Base-by-base conservation (phyloP, 2,113 vertebrate genomes). In the Arothron firmamentum region DNA sequence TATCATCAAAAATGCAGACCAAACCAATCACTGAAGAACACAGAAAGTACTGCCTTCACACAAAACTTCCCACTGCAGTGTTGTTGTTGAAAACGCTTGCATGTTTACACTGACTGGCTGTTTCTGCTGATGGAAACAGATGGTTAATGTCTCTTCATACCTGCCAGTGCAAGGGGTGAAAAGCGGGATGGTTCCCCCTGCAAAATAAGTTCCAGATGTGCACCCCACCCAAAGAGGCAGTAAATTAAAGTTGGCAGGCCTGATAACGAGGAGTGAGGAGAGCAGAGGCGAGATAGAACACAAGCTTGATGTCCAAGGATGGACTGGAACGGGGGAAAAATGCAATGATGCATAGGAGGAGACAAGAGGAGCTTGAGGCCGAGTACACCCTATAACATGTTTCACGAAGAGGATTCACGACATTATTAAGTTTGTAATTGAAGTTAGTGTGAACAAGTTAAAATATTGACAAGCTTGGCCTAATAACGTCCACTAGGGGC, bases 181-280 rank as follows among this genome's bases (percentile, higher is more conserved):
- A 77, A 84, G 75, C 77, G 75, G 78, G 79, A 85, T 83, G 78
- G 80, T 70, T 47, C 45, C 84, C 70, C 67, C 75, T 61, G 64
- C 79, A 87, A 74, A 91, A 92, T 88, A 84, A 84, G 77, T 86
- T 88, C 91, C 91, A 92, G 91, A 92, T 92, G 91, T 91, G 88
- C 79, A 86, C 88, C 86, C 84, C 83, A 88, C 88, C 85, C 89
- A 87, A 81, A 85, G 74, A 83, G 78, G 87, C 82, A 80, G 86
- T 91, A 91, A 90, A 91, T 89, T 87, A 77, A 80, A 76, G 65
- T 75, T 90, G 79, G 82, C 85, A 86, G 83, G 65, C 64, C 89
- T 90, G 91, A 92, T 92, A 92, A 91, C 70, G 43, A 71, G 70
- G 65, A 57, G 70, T 55, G 52, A 64, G 46, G 56, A 65, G 57